A percentile compares a stretch with the other conserved stretches of the same genome.
Evolutionary conservation across 1,140 invertebrate species (phyloP).

Genomic region (Aphelinus certus): DNA sequence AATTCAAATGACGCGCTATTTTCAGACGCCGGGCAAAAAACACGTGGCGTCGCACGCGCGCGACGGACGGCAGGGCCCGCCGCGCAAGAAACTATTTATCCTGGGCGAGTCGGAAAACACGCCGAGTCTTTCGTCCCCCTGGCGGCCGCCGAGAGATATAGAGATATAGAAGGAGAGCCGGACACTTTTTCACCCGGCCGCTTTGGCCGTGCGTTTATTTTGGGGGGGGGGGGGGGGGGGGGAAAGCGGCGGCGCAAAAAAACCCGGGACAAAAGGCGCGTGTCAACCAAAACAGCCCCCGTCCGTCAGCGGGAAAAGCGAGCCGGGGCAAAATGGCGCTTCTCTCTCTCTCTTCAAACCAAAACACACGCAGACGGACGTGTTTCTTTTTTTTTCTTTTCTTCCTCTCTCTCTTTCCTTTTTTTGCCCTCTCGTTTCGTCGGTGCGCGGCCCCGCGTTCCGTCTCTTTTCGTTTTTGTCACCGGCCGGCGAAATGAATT

Average conservation of each 20-base stretch:
- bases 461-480: too few relatives aligned
- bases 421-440: not conserved
- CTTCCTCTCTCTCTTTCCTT: not conserved
- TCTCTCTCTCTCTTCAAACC: slow-evolving; percentile 3
- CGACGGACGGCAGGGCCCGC: too few relatives aligned
- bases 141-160: not conserved
- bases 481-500: slow-evolving; percentile 24
- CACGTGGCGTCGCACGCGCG: too few relatives aligned
- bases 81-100: too few relatives aligned
- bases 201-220: not conserved
- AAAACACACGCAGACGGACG: slow-evolving; percentile 9
- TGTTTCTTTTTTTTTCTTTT: slow-evolving; percentile 13
- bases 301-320: not conserved
- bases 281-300: slow-evolving; percentile 32
- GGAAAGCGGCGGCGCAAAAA: not conserved
- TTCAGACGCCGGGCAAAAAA: too few relatives aligned
- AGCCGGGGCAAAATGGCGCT: slow-evolving; percentile 7
- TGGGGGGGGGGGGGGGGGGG: not conserved
- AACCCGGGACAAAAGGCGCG: slow-evolving; percentile 12
- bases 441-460: too few relatives aligned
- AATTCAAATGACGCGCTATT: too few relatives aligned
- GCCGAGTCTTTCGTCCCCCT: not conserved
- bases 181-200: not conserved
- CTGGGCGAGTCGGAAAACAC: too few relatives aligned
- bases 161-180: too few relatives aligned